Evolutionary conservation across 2,113 vertebrate genomes (phyloP).

Genomic region (Rhineura floridana): DNA sequence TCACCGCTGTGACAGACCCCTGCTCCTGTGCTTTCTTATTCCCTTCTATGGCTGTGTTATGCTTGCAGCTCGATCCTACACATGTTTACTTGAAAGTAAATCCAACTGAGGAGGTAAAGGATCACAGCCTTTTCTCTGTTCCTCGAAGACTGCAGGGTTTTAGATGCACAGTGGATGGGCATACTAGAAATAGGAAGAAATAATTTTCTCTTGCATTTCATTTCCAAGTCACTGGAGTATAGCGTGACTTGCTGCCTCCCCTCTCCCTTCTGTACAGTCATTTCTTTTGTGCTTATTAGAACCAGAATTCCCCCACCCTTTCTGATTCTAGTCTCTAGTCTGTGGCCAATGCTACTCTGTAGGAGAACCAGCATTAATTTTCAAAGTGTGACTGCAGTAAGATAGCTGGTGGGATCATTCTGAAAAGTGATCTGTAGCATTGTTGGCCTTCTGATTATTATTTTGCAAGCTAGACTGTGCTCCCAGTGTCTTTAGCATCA

Average conservation of each 20-base stretch:
- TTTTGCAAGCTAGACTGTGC: background rate
- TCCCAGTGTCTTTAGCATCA: background rate
- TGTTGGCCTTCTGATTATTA: background rate
- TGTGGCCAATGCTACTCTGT: background rate
- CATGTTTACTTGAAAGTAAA: too few relatives aligned
- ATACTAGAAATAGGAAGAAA: background rate
- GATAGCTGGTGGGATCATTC: background rate
- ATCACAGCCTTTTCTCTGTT: too few relatives aligned
- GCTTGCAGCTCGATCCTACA: too few relatives aligned
- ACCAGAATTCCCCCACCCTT: background rate
- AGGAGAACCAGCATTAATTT: background rate
- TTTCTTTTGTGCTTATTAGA: background rate
- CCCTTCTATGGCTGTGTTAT: too few relatives aligned
- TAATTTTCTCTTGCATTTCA: background rate
- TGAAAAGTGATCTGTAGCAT: background rate
- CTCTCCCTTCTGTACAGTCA: background rate
- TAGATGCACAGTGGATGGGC: too few relatives aligned
- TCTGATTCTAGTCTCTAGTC: background rate
- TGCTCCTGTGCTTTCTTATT: background rate
- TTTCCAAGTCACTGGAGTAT: background rate
- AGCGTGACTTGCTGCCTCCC: too few relatives aligned
- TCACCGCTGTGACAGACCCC: background rate
- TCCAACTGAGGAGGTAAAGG: too few relatives aligned
- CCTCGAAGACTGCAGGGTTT: too few relatives aligned
- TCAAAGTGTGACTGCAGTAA: background rate